A percentile compares a stretch with the other conserved stretches of the same genome.
Conservation (phyloP, 2,888 invertebrate species). For the Orthosia gothica region DNA sequence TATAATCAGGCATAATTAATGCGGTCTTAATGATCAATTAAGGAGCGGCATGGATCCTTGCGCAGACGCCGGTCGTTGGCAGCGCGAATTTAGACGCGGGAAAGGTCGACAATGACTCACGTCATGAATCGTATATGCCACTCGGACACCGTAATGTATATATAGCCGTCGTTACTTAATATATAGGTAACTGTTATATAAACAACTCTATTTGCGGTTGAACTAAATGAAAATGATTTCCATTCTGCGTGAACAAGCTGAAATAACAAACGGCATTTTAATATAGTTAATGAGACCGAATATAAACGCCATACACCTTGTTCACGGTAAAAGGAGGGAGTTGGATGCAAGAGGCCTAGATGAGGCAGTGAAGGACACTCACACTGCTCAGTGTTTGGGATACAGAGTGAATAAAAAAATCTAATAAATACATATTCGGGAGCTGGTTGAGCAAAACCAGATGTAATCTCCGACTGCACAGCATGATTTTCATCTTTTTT, state of each 20-base stretch:
- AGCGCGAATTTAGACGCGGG: slow-evolving; percentile 86
- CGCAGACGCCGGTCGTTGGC: slow-evolving; percentile 80
- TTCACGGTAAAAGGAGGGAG: not conserved
- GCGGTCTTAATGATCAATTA: slow-evolving; percentile 79
- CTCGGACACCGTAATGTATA: slow-evolving; percentile 54
- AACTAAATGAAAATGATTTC: slow-evolving; percentile 9
- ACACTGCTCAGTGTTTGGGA: not conserved
- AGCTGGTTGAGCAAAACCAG: too few relatives aligned
- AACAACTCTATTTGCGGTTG: slow-evolving; percentile 20
- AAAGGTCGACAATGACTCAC: slow-evolving; percentile 87
- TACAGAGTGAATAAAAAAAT: too few relatives aligned
- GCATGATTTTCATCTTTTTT: too few relatives aligned
- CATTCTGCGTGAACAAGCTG: not conserved
- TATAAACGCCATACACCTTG: not conserved
- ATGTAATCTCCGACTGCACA: too few relatives aligned
- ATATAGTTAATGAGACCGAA: not conserved
- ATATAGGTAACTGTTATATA: slow-evolving; percentile 44
- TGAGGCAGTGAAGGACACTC: not conserved
- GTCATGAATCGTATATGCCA: slow-evolving; percentile 72
- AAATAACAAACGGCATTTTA: not conserved
- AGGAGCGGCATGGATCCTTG: slow-evolving; percentile 67
- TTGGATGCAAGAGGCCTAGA: not conserved
- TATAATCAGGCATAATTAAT: slow-evolving; percentile 67
- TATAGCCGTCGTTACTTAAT: slow-evolving; percentile 21
- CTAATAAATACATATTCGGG: too few relatives aligned